These are phyloP conservation scores for Sitophilus oryzae DNA, from an alignment of 1,140 invertebrate genomes.

Conservation along the genomic window DNA sequence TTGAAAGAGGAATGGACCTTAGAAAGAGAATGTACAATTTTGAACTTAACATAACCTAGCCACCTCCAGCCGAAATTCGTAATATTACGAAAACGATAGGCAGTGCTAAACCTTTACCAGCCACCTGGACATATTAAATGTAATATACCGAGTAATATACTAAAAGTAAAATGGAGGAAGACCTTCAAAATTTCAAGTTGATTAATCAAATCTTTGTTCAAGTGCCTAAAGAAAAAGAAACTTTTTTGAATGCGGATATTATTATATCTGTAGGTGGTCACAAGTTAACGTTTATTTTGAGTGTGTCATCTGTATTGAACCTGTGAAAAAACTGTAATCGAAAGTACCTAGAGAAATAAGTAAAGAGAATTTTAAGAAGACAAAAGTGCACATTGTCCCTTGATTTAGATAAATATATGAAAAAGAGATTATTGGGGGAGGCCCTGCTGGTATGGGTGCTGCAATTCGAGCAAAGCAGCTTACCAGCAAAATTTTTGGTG, in stretches of 20 bases:
- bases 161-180: slow-evolving; percentile 58
- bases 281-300: slow-evolving; percentile 64
- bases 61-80: slow-evolving; percentile 52
- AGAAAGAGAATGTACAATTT: too few relatives aligned
- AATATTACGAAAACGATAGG: slow-evolving; percentile 58
- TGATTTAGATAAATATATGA: too few relatives aligned
- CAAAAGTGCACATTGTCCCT: too few relatives aligned
- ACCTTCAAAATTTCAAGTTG: slow-evolving; percentile 48
- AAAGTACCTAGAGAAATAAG: too few relatives aligned
- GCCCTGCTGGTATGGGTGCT: too few relatives aligned
- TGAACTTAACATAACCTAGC: too few relatives aligned
- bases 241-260: slow-evolving; percentile 56
- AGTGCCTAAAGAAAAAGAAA: slow-evolving; percentile 44
- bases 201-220: slow-evolving; percentile 53
- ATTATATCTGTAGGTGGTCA: slow-evolving; percentile 72
- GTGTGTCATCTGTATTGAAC: slow-evolving; percentile 32
- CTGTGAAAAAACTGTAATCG: slow-evolving; percentile 27
- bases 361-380: too few relatives aligned
- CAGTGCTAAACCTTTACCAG: slow-evolving; percentile 58
- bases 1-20: slow-evolving; percentile 97
- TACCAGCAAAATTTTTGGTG: slow-evolving; percentile 96
- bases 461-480: too few relatives aligned
- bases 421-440: too few relatives aligned
- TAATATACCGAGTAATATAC: slow-evolving; percentile 82
- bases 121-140: slow-evolving; percentile 88